These are phyloP conservation scores for Sphinx pinastri DNA, from an alignment of 2,888 invertebrate species.

Conservation along the genomic window DNA sequence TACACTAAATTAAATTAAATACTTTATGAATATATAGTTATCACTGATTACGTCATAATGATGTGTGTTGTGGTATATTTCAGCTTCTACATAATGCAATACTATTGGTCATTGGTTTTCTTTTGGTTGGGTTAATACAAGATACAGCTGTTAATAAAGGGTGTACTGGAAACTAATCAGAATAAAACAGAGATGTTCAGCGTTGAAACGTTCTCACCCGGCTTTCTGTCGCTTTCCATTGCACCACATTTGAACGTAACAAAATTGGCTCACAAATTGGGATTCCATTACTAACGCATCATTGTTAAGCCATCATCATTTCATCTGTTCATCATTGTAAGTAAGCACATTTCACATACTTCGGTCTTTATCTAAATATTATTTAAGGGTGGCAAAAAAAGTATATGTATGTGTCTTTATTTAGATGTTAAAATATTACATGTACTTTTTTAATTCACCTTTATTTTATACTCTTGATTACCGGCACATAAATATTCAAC, in stretches of 20 bases:
- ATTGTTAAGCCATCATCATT: conserved; percentile 79
- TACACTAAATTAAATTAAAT: conserved; percentile 55
- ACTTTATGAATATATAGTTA: conserved; percentile 46
- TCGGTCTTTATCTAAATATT: conserved; percentile 52
- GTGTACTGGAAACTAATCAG: conserved; percentile 83
- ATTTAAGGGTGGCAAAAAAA: background rate
- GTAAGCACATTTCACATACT: conserved; percentile 74
- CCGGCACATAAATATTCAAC: background rate
- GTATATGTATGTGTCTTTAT: background rate
- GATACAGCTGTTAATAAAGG: conserved; percentile 81
- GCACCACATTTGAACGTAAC: conserved; percentile 79
- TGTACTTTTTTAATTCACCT: conserved; percentile 2
- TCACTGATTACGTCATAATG: conserved; percentile 59
- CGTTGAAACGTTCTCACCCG: conserved; percentile 67
- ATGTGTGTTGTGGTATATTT: conserved; percentile 81
- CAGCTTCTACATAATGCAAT: conserved; percentile 82
- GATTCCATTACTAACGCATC: conserved; percentile 83
- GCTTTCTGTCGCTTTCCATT: conserved; percentile 83
- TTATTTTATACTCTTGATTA: background rate
- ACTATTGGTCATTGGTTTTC: conserved; percentile 82
- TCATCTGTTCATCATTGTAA: conserved; percentile 78
- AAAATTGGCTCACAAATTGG: conserved; percentile 82
- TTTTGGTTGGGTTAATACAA: conserved; percentile 84
- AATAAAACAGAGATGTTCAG: conserved; percentile 66
- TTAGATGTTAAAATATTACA: background rate